A percentile compares a stretch with the other conserved stretches of the same genome.
Evolutionary conservation across 2,797 vertebrate species (phyloP).

Genomic region (Siniperca obscura): DNA sequence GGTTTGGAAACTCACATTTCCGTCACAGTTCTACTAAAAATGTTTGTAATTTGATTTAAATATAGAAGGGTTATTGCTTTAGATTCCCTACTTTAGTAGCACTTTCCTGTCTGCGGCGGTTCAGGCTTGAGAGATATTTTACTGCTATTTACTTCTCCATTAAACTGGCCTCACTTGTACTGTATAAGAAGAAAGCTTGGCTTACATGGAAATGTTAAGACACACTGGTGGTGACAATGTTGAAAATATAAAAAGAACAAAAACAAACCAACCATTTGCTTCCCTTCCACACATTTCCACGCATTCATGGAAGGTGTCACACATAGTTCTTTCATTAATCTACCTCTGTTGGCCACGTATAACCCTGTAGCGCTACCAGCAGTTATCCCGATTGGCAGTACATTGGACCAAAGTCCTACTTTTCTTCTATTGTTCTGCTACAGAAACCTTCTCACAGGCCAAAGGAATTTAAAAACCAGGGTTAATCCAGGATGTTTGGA

Average conservation of each 20-base stretch:
- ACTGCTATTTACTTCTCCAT: not conserved
- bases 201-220: conserved; percentile 5
- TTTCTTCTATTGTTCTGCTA: conserved; percentile 48
- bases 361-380: conserved; percentile 17
- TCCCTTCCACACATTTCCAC: not conserved
- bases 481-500: conserved; percentile 34
- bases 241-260: not conserved
- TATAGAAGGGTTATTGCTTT: not conserved
- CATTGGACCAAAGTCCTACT: conserved; percentile 55
- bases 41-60: not conserved
- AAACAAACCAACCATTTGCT: not conserved
- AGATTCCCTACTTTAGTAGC: not conserved
- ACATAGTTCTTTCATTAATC: conserved; percentile 12
- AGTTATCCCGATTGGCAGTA: conserved; percentile 35
- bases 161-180: not conserved
- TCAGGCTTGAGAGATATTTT: not conserved
- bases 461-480: conserved; percentile 55
- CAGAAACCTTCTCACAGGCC: conserved; percentile 41
- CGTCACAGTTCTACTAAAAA: not conserved
- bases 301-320: not conserved
- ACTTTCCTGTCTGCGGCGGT: not conserved
- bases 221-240: not conserved
- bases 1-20: not conserved
- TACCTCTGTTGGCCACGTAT: conserved; percentile 8
- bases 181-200: not conserved